Percentiles rank a stretch among this genome's conserved stretches.
Evolutionary conservation across 35 echinoderm and acorn worm genomes (phyloP).

Genomic region (Holothuria glaberrima): DNA sequence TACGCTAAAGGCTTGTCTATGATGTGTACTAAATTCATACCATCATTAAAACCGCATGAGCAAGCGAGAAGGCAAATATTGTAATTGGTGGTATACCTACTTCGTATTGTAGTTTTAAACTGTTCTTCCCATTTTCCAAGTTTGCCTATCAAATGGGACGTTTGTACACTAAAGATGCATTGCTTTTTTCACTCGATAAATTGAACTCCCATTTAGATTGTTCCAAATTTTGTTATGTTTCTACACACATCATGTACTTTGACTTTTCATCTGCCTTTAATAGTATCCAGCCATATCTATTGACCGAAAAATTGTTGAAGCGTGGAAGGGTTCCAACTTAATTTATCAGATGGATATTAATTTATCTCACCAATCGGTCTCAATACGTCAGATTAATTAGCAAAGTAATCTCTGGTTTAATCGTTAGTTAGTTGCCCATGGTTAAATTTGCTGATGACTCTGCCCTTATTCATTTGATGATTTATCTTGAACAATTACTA

Average conservation of each 20-base stretch:
- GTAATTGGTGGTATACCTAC: too few relatives aligned
- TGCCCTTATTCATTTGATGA: not conserved
- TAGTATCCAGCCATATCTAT: not conserved
- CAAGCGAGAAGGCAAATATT: too few relatives aligned
- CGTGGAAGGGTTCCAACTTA: not conserved
- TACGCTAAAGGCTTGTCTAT: too few relatives aligned
- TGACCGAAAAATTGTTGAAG: not conserved
- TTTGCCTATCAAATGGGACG: too few relatives aligned
- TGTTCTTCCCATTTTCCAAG: too few relatives aligned
- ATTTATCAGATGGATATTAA: not conserved
- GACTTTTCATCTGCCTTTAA: constrained; percentile 5
- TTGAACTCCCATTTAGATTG: not conserved
- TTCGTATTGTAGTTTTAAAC: too few relatives aligned
- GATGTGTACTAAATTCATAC: too few relatives aligned
- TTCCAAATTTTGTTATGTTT: not conserved
- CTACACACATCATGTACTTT: not conserved
- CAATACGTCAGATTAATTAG: not conserved
- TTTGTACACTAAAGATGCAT: not conserved
- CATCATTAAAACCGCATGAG: too few relatives aligned
- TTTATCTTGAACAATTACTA: not conserved
- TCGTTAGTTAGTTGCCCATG: not conserved
- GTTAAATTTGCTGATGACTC: not conserved
- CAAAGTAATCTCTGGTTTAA: not conserved
- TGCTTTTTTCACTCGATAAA: not conserved
- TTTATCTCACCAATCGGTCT: not conserved